Conservation (phyloP, 2,113 vertebrate genomes). For the Oxyura jamaicensis region DNA sequence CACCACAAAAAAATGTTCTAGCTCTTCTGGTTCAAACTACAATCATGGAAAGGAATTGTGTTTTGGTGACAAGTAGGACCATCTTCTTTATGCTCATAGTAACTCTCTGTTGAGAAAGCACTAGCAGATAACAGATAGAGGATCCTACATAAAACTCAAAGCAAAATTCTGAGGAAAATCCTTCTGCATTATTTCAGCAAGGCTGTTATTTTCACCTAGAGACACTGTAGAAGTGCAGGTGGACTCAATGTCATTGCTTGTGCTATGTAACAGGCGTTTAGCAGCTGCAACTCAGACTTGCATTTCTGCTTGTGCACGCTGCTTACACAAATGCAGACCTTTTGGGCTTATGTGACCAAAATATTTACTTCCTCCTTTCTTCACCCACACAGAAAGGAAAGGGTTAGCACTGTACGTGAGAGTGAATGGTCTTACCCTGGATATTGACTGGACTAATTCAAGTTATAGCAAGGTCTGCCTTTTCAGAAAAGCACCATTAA, state of each 20-base stretch:
- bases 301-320: not conserved
- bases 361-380: not conserved
- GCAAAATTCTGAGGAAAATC: not conserved
- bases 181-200: not conserved
- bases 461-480: constrained; percentile 48
- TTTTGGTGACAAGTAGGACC: not conserved
- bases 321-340: not conserved
- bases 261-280: not conserved
- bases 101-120: not conserved
- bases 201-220: not conserved
- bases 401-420: not conserved
- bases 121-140: not conserved
- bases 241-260: not conserved
- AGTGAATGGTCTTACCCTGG: not conserved
- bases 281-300: not conserved
- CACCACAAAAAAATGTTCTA: not conserved
- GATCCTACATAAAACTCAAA: not conserved
- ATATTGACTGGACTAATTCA: not conserved
- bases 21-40: not conserved
- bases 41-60: not conserved
- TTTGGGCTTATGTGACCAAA: not conserved
- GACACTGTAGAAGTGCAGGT: not conserved
- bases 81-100: not conserved
- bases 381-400: not conserved
- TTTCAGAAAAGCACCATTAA: constrained; percentile 63